phyloP scores from a whole-genome alignment of 2,113 vertebrate genomes.

The Noturus placidus region DNA sequence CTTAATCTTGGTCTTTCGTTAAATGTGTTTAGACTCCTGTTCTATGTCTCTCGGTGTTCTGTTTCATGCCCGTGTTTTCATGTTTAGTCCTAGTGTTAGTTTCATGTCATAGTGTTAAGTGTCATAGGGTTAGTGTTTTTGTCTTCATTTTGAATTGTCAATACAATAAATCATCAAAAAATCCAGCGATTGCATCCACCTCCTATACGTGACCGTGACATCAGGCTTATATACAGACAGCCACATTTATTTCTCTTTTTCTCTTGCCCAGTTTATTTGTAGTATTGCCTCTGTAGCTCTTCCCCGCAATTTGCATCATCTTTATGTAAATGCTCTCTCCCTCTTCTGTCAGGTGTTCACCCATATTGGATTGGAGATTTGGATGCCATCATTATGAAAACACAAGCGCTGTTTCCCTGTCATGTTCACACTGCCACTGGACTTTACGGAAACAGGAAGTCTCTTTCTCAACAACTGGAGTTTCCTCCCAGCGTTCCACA shows the following conservation, averaged over 20 bases:
- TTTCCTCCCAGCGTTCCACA: slow-evolving; percentile 62
- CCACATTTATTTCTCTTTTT: background rate
- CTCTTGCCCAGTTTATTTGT: background rate
- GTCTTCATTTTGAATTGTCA: too few species aligned
- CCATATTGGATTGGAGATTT: slow-evolving; percentile 76
- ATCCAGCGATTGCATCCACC: too few species aligned
- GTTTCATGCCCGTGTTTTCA: too few species aligned
- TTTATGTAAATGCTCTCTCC: slow-evolving; percentile 4
- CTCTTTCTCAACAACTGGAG: slow-evolving; percentile 89
- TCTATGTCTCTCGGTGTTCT: too few species aligned
- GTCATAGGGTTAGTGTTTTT: too few species aligned
- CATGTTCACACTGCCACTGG: slow-evolving; percentile 55
- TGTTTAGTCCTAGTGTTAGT: too few species aligned
- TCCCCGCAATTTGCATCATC: too few species aligned
- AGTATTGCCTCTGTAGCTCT: background rate
- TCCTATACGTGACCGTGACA: too few species aligned
- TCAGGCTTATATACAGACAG: background rate
- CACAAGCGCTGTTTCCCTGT: slow-evolving; percentile 53
- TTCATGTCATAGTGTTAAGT: too few species aligned
- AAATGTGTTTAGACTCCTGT: too few species aligned
- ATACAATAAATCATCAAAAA: too few species aligned
- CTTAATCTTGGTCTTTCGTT: too few species aligned
- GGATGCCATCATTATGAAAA: slow-evolving; percentile 65
- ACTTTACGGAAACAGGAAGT: slow-evolving; percentile 80
- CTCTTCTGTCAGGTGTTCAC: slow-evolving; percentile 72